Conservation (phyloP, 2,113 vertebrate species). For the Gopherus flavomarginatus region DNA sequence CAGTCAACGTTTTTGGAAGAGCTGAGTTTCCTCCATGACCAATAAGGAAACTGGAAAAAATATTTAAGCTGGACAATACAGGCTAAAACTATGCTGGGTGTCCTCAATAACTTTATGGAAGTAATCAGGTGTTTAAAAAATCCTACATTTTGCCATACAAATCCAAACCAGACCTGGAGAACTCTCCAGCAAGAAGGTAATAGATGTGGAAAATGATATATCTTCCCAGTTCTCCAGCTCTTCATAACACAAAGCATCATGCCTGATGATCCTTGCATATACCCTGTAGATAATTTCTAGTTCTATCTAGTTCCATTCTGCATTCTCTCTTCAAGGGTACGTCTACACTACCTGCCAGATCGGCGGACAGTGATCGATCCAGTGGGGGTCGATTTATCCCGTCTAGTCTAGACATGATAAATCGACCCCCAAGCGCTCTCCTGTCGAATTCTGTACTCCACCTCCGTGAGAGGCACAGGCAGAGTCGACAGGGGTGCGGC, state of each 20-base stretch:
- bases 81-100: not conserved
- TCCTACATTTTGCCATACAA: rapidly evolving
- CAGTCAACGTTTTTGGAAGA: not conserved
- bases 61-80: not conserved
- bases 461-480: no score
- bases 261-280: rapidly evolving
- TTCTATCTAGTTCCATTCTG: not conserved
- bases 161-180: rapidly evolving
- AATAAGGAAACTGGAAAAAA: not conserved
- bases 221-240: not conserved
- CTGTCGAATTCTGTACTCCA: no score
- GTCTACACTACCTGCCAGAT: no score
- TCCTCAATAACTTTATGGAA: not conserved
- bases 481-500: no score
- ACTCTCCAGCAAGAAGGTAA: not conserved
- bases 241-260: not conserved
- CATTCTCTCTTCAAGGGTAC: not conserved
- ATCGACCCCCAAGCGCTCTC: no score
- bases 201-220: not conserved
- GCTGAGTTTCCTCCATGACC: not conserved
- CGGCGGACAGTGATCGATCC: no score
- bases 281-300: rapidly evolving
- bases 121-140: rapidly evolving
- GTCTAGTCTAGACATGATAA: no score
- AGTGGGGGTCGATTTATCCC: no score